Evolutionary conservation across 2,888 invertebrate species (phyloP), one percentile per base, ranked within the genome.

Genomic region (Ectemnius cavifrons): DNA sequence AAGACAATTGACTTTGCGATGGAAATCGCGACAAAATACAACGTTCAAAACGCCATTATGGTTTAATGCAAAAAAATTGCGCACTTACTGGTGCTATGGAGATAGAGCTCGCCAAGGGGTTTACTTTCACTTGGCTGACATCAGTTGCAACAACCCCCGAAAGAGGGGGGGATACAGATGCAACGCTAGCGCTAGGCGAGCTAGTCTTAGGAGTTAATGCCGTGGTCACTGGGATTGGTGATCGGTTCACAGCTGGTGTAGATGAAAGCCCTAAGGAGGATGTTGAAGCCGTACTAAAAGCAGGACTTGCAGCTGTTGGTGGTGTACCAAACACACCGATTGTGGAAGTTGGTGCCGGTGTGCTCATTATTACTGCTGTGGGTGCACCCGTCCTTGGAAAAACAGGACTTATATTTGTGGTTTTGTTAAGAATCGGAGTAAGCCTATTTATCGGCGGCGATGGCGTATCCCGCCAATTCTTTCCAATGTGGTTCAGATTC

Each of bases 281-380:
- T 0, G 89, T 89, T 5, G 90, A 90, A 6, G 89, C 86, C 46
- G 87, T 89, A 72, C 90, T 91, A 37, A 90, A 90, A 0, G 89
- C 89, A 4, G 91, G 90, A 84, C 89, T 89, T 5, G 85, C 84
- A 5, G 86, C 85, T 5, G 78, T 80, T 6, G 86, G 78, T 47
- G 89, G 86, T 3, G 88, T 88, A 14, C 87, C 87, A 65, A 87
- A 89, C 4, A 86, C 82, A 13, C 85, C 84, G 3, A 84, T 78
- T 8, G 71, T 78, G 45, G 78, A 78, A 16, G 79, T 76, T 2
- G 76, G 62, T 58, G 79, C 75, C 3, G 86, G 83, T 0, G 84
- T 84, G 64, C 80, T 85, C 78, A 85, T 83, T 6, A 80, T 73
- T 6, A 74, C 73, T 4, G 86, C 69, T 4, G 84, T 84, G 2